Evolutionary conservation across 2,888 invertebrate genomes (phyloP).

Genomic region (Glyphotaelius pellucidus): DNA sequence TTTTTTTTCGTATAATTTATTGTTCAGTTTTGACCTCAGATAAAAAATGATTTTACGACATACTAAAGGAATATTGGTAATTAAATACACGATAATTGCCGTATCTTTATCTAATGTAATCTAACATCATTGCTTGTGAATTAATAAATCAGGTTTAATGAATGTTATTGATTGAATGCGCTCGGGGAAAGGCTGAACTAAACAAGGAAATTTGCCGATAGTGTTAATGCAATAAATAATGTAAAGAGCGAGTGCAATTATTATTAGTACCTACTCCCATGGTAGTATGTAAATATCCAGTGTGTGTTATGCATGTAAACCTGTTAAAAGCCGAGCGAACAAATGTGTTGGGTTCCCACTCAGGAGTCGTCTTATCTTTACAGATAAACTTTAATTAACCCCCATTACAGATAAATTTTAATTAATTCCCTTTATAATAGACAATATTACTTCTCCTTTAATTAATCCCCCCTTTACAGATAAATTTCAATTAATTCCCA

Average conservation of each 20-base stretch:
- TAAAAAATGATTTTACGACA: background rate
- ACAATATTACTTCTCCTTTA: no score
- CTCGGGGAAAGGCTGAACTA: background rate
- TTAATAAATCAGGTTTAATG: background rate
- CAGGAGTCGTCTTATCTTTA: no score
- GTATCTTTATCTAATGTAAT: background rate
- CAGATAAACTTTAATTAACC: no score
- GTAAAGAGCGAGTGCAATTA: background rate
- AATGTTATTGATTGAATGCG: background rate
- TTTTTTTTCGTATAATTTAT: background rate
- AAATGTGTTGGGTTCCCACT: no score
- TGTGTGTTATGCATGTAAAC: background rate
- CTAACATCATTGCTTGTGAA: background rate
- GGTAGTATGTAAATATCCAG: background rate
- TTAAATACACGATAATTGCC: background rate
- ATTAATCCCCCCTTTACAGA: no score
- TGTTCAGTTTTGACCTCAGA: background rate
- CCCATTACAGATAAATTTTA: no score
- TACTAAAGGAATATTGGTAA: background rate
- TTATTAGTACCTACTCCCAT: background rate
- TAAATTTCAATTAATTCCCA: no score
- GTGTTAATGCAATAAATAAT: background rate
- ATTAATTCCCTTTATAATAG: no score
- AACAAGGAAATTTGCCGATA: background rate
- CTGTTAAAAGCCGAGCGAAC: background rate